Percentiles rank a stretch among this genome's conserved stretches.
These are phyloP conservation scores for Apantesis nais DNA, from an alignment of 2,888 invertebrate genomes.

Conservation along the genomic window DNA sequence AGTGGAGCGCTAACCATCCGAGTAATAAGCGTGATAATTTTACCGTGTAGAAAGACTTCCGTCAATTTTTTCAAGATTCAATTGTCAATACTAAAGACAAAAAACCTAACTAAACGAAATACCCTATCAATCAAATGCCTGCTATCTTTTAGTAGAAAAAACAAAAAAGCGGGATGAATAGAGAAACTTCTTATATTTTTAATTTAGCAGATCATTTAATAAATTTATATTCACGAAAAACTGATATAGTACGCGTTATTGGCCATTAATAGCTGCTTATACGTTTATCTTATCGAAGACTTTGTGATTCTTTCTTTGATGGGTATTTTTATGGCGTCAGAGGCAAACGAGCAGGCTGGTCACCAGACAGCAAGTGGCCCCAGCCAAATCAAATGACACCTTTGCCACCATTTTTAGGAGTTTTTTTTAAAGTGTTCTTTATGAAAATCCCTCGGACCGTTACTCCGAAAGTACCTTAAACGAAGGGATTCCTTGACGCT, in stretches of 20 bases:
- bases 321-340: not conserved
- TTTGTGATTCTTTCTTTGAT: not conserved
- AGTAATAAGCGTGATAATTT: no score
- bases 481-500: no score
- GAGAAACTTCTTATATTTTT: not conserved
- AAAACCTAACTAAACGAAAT: no score
- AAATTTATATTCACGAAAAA: conserved; percentile 26
- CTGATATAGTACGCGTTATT: conserved; percentile 29
- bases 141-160: not conserved
- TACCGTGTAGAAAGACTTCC: no score
- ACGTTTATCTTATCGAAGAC: not conserved
- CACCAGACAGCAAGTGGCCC: no score
- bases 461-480: no score
- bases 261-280: conserved; percentile 14
- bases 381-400: no score
- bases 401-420: no score
- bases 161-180: not conserved
- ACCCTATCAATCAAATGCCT: not conserved
- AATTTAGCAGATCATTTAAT: conserved; percentile 28
- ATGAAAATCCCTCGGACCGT: no score
- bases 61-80: not conserved
- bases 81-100: not conserved
- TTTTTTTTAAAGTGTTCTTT: no score
- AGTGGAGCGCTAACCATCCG: no score
- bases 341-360: not conserved